These are phyloP conservation scores for Pseudachorutes palmiensis DNA, from an alignment of 1,140 invertebrate species.

Conservation along the genomic window DNA sequence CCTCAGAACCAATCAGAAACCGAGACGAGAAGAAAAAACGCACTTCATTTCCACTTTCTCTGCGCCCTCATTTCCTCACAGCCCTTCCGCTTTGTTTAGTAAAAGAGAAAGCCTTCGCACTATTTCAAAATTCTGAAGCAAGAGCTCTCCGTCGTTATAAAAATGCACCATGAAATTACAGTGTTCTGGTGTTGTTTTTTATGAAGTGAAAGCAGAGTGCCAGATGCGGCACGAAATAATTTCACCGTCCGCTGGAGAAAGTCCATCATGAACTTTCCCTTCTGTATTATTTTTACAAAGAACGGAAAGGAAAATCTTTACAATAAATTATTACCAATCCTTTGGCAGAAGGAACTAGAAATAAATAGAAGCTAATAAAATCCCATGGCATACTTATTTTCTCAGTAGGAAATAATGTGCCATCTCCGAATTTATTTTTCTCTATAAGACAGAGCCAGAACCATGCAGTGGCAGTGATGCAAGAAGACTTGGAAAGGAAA, in stretches of 20 bases:
- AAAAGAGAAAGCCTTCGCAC: too few species aligned
- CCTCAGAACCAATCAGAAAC: not conserved
- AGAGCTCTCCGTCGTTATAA: too few species aligned
- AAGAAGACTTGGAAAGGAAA: not conserved
- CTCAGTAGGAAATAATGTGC: constrained; percentile 5
- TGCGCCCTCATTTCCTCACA: too few species aligned
- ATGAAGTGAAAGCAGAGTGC: not conserved
- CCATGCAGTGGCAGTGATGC: too few species aligned
- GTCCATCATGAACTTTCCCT: not conserved
- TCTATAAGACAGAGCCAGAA: not conserved
- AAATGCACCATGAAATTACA: not conserved
- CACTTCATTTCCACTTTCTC: too few species aligned
- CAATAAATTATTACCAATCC: too few species aligned
- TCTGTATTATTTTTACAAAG: not conserved
- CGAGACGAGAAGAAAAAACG: too few species aligned
- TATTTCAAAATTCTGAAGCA: too few species aligned
- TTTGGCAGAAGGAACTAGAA: not conserved
- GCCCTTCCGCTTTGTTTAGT: too few species aligned
- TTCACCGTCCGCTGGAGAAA: constrained; percentile 9
- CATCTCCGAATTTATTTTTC: not conserved
- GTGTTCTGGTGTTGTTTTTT: not conserved
- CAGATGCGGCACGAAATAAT: constrained; percentile 1
- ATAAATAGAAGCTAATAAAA: constrained; percentile 2
- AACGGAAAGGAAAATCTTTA: not conserved
- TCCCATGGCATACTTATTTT: not conserved